Evolutionary conservation across 2,888 invertebrate genomes (phyloP).

Genomic region (Lumbricus terrestris): DNA sequence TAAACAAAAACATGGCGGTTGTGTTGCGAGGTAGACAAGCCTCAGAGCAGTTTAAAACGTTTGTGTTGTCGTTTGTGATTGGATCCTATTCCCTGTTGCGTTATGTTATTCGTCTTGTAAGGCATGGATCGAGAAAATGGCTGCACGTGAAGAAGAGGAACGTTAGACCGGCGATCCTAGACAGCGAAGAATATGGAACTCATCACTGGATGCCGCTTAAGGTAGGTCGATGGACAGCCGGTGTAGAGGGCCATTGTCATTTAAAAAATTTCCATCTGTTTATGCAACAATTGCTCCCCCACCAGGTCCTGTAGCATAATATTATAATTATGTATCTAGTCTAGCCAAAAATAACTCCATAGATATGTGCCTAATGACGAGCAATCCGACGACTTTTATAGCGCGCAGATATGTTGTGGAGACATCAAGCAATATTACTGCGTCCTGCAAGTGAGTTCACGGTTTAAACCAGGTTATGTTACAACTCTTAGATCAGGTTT

Average conservation of each 20-base stretch:
- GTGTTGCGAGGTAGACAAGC: not conserved
- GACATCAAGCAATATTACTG: not conserved
- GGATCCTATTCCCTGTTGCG: conserved; percentile 5
- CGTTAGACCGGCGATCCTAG: conserved; percentile 27
- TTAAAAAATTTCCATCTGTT: too few species aligned
- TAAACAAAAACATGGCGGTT: not conserved
- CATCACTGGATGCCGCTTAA: conserved; percentile 29
- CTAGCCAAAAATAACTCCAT: too few species aligned
- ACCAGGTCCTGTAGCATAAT: too few species aligned
- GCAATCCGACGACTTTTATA: not conserved
- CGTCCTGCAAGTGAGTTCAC: too few species aligned
- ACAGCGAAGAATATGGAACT: conserved; percentile 24
- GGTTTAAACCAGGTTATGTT: too few species aligned
- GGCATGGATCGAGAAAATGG: conserved; percentile 22
- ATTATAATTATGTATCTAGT: too few species aligned
- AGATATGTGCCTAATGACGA: too few species aligned
- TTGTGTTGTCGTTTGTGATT: conserved; percentile 10
- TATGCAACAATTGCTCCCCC: not conserved
- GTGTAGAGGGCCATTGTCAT: not conserved
- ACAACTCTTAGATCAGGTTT: too few species aligned
- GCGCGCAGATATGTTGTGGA: not conserved
- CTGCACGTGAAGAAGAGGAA: conserved; percentile 23
- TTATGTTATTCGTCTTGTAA: conserved; percentile 16
- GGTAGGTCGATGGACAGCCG: conserved; percentile 13
- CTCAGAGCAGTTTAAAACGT: not conserved